These are phyloP conservation scores for Hippopotamus amphibius DNA, from an alignment of 2,113 vertebrate genomes.

Conservation along the genomic window DNA sequence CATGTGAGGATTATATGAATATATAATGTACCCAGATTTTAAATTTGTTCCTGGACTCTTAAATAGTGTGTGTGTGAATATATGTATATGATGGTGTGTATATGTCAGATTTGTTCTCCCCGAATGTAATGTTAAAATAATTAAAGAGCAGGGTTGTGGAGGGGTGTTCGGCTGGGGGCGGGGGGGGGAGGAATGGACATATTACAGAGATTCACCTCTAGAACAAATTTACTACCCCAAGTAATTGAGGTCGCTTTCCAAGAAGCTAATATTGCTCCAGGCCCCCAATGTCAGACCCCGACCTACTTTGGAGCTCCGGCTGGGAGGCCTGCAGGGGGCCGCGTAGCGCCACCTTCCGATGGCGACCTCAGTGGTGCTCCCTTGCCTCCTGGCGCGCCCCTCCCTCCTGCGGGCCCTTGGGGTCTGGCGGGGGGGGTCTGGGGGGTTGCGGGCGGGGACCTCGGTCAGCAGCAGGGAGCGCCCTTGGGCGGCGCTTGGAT, in stretches of 20 bases:
- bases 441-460: background rate
- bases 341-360: slow-evolving; percentile 23
- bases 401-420: background rate
- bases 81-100: background rate
- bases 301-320: slow-evolving; percentile 13
- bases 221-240: background rate
- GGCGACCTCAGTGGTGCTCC: background rate
- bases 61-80: background rate
- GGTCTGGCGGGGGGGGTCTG: background rate
- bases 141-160: background rate
- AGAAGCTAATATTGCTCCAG: background rate
- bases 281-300: background rate
- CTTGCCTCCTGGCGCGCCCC: background rate
- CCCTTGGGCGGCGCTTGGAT: slow-evolving; percentile 32
- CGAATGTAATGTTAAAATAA: slow-evolving; percentile 26
- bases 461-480: background rate
- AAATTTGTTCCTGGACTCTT: background rate
- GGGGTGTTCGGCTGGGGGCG: accelerated
- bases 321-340: background rate
- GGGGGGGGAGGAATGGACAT: accelerated
- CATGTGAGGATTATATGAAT: background rate
- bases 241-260: background rate
- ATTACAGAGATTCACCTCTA: background rate
- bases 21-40: background rate
- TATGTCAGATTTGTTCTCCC: background rate